Evolutionary conservation across 53 echinoderm and acorn worm species (phyloP).

Genomic region (Astropecten irregularis): DNA sequence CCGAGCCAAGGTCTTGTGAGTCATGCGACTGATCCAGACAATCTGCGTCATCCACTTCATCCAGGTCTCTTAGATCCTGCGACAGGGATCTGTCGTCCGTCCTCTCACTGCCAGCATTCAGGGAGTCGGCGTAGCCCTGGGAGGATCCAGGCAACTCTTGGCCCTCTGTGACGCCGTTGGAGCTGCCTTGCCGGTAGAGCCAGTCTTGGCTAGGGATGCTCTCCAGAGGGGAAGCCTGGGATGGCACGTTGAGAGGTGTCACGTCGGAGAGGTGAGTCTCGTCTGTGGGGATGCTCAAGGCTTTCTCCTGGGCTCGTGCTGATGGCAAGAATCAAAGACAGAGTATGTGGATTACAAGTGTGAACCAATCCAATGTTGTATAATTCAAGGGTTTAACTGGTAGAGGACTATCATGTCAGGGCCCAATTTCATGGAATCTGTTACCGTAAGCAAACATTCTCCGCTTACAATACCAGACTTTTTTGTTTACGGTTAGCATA

Average conservation of each 20-base stretch:
- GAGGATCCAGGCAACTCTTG: not conserved
- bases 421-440: too few species aligned
- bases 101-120: constrained; percentile 58
- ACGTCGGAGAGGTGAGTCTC: constrained; percentile 12
- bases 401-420: too few species aligned
- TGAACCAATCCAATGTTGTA: too few species aligned
- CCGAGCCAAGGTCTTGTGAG: constrained; percentile 40
- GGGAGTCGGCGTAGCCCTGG: constrained; percentile 50
- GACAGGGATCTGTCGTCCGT: constrained; percentile 30
- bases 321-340: too few species aligned
- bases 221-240: constrained; percentile 48
- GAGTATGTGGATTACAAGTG: too few species aligned
- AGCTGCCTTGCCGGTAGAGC: constrained; percentile 60
- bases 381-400: too few species aligned
- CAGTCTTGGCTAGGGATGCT: constrained; percentile 62
- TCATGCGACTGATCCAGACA: not conserved
- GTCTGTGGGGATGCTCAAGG: constrained; percentile 42
- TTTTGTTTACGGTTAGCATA: too few species aligned
- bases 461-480: too few species aligned
- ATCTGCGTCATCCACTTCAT: constrained; percentile 31
- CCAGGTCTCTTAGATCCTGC: constrained; percentile 48
- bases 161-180: constrained; percentile 18
- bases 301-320: constrained; percentile 34
- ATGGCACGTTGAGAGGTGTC: constrained; percentile 31
- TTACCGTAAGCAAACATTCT: too few species aligned